A percentile compares a stretch with the other conserved stretches of the same genome.
Conservation (phyloP, 2,888 invertebrate species). For the Desoria tigrina region DNA sequence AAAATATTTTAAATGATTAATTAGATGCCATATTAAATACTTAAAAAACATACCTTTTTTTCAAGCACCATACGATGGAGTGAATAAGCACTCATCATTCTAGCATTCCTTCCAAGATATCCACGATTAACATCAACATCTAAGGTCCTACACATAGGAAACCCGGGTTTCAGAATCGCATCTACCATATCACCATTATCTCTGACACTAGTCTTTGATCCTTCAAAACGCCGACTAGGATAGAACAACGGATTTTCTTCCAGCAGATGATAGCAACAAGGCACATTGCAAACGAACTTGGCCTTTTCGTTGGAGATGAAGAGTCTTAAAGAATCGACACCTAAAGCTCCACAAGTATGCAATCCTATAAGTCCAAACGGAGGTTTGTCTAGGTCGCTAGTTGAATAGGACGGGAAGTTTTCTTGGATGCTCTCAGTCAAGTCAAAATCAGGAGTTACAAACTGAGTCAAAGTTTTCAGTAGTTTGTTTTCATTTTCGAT, state of each 20-base stretch:
- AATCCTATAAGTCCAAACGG: constrained; percentile 67
- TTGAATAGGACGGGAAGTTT: constrained; percentile 20
- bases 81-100: constrained; percentile 84
- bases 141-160: constrained; percentile 70
- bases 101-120: constrained; percentile 71
- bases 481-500: constrained; percentile 12
- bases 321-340: constrained; percentile 70
- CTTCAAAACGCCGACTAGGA: constrained; percentile 22
- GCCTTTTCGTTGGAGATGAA: constrained; percentile 64
- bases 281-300: constrained; percentile 72
- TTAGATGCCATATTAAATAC: no score
- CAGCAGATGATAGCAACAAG: constrained; percentile 86
- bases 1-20: no score
- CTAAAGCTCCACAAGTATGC: constrained; percentile 86
- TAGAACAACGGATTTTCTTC: constrained; percentile 61
- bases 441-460: constrained; percentile 37
- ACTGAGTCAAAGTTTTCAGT: constrained; percentile 36
- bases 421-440: constrained; percentile 27
- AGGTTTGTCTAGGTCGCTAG: constrained; percentile 5
- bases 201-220: constrained; percentile 14
- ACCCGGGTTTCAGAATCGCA: constrained; percentile 59
- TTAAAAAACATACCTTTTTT: constrained; percentile 59
- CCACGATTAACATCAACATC: constrained; percentile 55
- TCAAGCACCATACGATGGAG: constrained; percentile 67
- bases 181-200: background rate